A percentile compares a stretch with the other conserved stretches of the same genome.
Evolutionary conservation across 23 tunicate species (phyloP).

Genomic region (Styela clava): DNA sequence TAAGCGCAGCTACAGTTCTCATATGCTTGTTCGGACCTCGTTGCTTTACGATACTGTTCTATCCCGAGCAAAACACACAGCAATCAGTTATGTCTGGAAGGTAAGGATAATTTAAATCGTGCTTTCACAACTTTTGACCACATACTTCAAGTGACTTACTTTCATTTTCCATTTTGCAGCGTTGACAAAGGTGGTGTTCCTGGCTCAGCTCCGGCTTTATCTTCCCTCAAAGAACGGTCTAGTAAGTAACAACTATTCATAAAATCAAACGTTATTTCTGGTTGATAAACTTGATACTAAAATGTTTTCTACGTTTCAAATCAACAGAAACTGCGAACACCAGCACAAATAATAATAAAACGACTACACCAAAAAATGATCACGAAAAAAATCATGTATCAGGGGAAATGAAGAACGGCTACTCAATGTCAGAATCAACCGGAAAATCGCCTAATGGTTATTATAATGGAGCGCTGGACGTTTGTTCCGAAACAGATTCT

Average conservation of each 20-base stretch:
- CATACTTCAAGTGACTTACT: background rate
- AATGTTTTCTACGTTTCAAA: too few species aligned
- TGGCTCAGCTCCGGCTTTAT: background rate
- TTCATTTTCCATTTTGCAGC: background rate
- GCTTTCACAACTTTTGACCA: too few species aligned
- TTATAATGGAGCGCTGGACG: background rate
- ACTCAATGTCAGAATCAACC: background rate
- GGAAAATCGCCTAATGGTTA: background rate
- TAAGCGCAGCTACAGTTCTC: slow-evolving; percentile 53
- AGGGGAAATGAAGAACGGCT: background rate
- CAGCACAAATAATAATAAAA: background rate
- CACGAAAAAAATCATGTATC: too few species aligned
- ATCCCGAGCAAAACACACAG: slow-evolving; percentile 58
- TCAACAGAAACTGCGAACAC: background rate
- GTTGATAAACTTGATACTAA: too few species aligned
- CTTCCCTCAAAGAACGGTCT: background rate
- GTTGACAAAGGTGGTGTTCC: background rate
- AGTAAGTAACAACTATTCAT: background rate
- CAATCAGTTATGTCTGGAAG: slow-evolving; percentile 39
- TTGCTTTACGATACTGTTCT: slow-evolving; percentile 50
- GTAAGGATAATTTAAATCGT: background rate
- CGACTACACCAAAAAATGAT: too few species aligned
- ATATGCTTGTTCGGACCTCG: slow-evolving; percentile 53
- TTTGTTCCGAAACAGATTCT: background rate
- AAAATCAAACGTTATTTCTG: too few species aligned